Conservation (phyloP, 2,113 vertebrate genomes). For the Mungos mungo region DNA sequence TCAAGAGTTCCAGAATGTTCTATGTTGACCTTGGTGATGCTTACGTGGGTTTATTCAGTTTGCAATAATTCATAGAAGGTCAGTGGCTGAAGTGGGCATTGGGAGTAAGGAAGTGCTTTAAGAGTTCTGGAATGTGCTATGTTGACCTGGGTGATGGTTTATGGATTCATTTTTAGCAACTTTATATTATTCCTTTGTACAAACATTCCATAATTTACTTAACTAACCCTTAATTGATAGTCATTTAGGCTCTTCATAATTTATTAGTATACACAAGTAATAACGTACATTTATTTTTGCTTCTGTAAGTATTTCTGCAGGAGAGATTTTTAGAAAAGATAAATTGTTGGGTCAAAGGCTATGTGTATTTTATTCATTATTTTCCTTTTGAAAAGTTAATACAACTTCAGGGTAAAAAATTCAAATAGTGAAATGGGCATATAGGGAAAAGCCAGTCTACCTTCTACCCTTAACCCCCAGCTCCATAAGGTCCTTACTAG, state of each 20-base stretch:
- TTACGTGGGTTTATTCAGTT: neutral
- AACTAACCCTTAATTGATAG: conserved; percentile 20
- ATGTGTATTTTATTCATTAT: conserved; percentile 47
- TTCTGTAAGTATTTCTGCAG: conserved; percentile 56
- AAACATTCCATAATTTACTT: neutral
- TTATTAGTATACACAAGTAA: conserved; percentile 34
- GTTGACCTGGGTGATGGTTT: neutral
- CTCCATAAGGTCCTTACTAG: neutral
- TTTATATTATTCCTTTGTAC: conserved; percentile 29
- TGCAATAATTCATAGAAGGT: conserved; percentile 1
- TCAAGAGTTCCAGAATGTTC: conserved; percentile 1
- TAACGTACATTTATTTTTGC: conserved; percentile 30
- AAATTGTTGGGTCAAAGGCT: neutral
- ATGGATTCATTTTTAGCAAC: conserved; percentile 46
- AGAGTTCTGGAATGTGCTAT: conserved; percentile 38
- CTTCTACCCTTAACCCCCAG: neutral
- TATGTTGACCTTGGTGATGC: neutral
- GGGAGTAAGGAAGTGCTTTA: neutral
- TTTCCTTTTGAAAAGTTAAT: conserved; percentile 46
- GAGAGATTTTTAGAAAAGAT: conserved; percentile 51
- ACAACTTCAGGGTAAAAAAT: conserved; percentile 12
- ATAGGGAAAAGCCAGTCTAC: neutral
- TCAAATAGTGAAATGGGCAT: neutral
- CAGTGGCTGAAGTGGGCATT: neutral
- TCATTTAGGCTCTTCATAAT: conserved; percentile 41